A percentile compares a stretch with the other conserved stretches of the same genome.
phyloP scores from a whole-genome alignment of 2,797 vertebrate species.

The Sebastes flavidus region DNA sequence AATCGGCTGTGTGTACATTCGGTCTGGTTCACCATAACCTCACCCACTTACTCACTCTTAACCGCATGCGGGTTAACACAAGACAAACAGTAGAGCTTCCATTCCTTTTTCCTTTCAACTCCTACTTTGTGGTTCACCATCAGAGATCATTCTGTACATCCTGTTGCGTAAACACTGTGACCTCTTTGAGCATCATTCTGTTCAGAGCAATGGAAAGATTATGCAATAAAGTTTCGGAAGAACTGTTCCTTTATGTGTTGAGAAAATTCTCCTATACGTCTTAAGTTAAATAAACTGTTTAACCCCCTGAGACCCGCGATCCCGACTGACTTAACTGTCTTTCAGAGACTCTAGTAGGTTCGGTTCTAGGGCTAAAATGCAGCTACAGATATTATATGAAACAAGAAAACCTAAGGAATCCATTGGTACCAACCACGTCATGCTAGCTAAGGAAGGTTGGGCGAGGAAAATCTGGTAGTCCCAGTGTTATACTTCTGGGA shows the following conservation, averaged over 20 bases:
- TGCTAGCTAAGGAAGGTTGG: no score
- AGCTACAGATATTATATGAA: no score
- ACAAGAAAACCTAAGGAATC: no score
- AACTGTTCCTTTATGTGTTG: neutral
- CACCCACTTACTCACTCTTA: conserved; percentile 38
- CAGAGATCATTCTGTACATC: neutral
- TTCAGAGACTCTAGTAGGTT: no score
- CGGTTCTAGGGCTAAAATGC: no score
- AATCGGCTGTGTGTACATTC: conserved; percentile 9
- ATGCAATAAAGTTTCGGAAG: neutral
- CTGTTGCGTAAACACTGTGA: neutral
- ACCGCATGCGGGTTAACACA: conserved; percentile 25
- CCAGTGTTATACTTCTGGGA: neutral
- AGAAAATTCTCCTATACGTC: neutral
- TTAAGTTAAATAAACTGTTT: neutral
- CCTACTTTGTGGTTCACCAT: neutral
- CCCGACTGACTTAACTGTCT: no score
- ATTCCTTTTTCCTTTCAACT: neutral
- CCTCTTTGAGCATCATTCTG: neutral
- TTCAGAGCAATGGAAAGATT: neutral
- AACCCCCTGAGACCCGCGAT: no score
- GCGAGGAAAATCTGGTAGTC: no score
- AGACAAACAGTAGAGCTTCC: neutral
- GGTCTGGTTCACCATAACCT: conserved; percentile 12
- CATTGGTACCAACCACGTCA: no score